Conservation (phyloP, 2,113 vertebrate genomes). For the Pantherophis guttatus region DNA sequence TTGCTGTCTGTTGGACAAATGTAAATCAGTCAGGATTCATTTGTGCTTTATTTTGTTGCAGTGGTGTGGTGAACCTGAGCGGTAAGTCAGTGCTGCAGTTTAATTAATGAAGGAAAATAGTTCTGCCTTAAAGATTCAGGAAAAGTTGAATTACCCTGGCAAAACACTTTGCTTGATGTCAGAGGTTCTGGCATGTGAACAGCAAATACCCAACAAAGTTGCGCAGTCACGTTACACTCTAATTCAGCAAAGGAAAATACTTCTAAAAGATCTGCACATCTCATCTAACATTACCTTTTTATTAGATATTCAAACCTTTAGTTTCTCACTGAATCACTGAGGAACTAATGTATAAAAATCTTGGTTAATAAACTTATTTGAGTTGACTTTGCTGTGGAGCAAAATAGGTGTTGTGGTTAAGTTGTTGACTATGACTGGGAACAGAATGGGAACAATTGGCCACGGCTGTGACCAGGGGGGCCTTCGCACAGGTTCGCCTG, state of each 20-base stretch:
- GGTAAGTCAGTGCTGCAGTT: neutral
- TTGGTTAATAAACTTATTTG: neutral
- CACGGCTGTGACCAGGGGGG: too few species aligned
- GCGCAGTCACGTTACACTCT: too few species aligned
- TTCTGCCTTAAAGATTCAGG: neutral
- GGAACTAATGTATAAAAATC: neutral
- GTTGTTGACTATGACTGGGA: neutral
- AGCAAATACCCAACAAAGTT: neutral
- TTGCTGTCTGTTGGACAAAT: neutral
- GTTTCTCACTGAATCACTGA: neutral
- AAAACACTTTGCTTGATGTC: neutral
- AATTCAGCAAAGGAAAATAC: neutral
- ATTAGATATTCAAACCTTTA: neutral
- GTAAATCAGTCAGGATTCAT: neutral
- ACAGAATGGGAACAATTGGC: too few species aligned
- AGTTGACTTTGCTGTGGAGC: neutral
- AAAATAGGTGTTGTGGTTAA: neutral
- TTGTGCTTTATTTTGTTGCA: neutral
- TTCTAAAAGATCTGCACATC: neutral
- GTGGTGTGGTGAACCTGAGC: neutral
- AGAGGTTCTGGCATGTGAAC: neutral
- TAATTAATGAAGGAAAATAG: neutral
- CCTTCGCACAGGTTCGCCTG: too few species aligned
- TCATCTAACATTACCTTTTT: neutral
- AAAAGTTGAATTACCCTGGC: neutral